Base-by-base conservation (phyloP, 2,113 vertebrate genomes). In the Nothocercus julius region DNA sequence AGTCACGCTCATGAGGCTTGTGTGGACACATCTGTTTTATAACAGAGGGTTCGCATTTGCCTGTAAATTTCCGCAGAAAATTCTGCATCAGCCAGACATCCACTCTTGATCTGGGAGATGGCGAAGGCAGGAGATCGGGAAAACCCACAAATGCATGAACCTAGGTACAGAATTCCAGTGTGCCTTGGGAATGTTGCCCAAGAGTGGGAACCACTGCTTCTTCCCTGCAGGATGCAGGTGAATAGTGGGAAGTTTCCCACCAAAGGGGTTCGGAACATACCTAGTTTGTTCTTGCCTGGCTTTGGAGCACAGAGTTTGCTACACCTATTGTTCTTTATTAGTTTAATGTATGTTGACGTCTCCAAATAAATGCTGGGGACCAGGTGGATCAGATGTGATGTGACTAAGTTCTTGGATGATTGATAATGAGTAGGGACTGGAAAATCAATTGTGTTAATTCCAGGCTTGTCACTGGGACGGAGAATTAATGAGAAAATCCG, bases 361-460 rank as follows among this genome's bases (percentile, higher is more conserved):
- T 89, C 87, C 86, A 92, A 93, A 97, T 90, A 94, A 93, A 91
- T 93, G 90, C 95, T 64, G 82, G 82, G 92, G 93, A 93, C 84
- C 97, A 97, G 97, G 97, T 97, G 96, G 97, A 96, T 78, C 92
- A 96, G 97, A 98, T 96, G 95, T 97, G 91, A 97, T 97, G 97
- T 97, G 97, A 98, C 95, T 51, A 97, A 97, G 96, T 97, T 98
- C 97, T 93, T 78, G 89, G 92, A 97, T 98, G 98, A 98, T 97
- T 97, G 97, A 98, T 98, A 97, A 98, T 96, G 97, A 98, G 96
- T 72, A 85, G 93, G 93, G 96, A 96, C 92, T 93, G 86, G 96
- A 96, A 98, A 98, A 98, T 98, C 98, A 98, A 98, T 98, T 97
- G 97, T 97, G 97, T 97, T 98, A 98, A 98, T 98, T 98, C 97